Evolutionary conservation across 2,113 vertebrate species (phyloP).

Genomic region (Pseudonaja textilis): DNA sequence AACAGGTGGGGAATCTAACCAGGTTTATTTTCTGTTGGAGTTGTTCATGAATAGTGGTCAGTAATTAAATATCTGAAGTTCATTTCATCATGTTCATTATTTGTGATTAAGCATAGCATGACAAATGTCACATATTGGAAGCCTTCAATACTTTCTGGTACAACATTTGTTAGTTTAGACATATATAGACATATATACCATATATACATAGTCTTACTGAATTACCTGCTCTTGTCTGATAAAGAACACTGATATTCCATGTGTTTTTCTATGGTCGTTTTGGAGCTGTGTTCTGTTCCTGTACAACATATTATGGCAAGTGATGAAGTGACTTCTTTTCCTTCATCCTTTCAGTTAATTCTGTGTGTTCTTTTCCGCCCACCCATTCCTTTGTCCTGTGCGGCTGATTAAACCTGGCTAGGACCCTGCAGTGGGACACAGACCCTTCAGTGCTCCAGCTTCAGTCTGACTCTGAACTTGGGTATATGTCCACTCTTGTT

Average conservation of each 20-base stretch:
- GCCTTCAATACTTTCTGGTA: constrained; percentile 7
- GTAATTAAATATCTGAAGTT: background rate
- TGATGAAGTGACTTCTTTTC: constrained; percentile 55
- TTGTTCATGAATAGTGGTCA: background rate
- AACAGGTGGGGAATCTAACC: background rate
- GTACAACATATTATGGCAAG: constrained; percentile 53
- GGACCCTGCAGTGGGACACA: constrained; percentile 99
- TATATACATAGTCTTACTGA: background rate
- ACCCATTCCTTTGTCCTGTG: constrained; percentile 71
- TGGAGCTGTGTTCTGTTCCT: constrained; percentile 49
- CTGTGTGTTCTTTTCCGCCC: constrained; percentile 76
- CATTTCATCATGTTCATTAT: background rate
- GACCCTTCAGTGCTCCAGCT: constrained; percentile 99
- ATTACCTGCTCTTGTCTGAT: constrained; percentile 5
- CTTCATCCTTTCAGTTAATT: constrained; percentile 75
- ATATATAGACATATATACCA: background rate
- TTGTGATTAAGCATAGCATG: background rate
- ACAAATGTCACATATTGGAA: constrained; percentile 10
- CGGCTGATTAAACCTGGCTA: constrained; percentile 76
- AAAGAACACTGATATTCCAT: background rate
- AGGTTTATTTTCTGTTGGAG: background rate
- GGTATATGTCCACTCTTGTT: constrained; percentile 82
- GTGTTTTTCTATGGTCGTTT: constrained; percentile 40
- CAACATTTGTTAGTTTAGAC: background rate
- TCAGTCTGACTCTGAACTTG: constrained; percentile 96